A percentile compares a stretch with the other conserved stretches of the same genome.
Conservation (phyloP, 2,113 vertebrate genomes). For the Rhinoderma darwinii region DNA sequence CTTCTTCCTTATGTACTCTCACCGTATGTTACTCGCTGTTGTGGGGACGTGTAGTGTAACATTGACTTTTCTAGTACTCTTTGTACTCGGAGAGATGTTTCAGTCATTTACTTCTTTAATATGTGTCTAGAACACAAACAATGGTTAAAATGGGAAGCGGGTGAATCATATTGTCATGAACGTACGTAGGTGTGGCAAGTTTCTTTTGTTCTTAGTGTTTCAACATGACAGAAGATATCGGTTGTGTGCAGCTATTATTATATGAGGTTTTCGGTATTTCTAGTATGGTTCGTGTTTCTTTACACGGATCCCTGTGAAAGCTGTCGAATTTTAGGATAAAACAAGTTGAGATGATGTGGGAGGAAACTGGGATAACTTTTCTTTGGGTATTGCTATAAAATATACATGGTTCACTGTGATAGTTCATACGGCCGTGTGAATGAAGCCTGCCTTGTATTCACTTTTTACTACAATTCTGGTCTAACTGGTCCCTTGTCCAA, state of each 20-base stretch:
- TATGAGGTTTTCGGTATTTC: background rate
- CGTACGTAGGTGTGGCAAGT: conserved; percentile 2
- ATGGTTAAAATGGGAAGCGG: background rate
- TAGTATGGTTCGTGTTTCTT: background rate
- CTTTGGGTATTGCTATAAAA: too few relatives aligned
- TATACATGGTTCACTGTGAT: too few relatives aligned
- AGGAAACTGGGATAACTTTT: too few relatives aligned
- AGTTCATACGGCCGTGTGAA: too few relatives aligned
- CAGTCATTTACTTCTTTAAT: conserved; percentile 16
- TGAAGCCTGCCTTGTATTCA: too few relatives aligned
- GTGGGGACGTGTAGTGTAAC: too few relatives aligned
- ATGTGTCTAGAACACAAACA: background rate
- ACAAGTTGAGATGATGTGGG: background rate
- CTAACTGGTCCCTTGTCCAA: too few relatives aligned
- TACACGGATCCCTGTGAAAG: background rate
- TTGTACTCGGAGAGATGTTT: background rate
- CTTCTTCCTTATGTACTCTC: too few relatives aligned
- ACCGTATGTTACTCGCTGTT: too few relatives aligned
- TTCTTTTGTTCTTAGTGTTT: conserved; percentile 24
- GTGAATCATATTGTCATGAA: conserved; percentile 4
- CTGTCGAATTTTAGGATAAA: background rate
- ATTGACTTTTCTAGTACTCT: background rate
- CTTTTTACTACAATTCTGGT: too few relatives aligned
- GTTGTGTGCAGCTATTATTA: background rate
- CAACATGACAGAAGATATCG: conserved; percentile 3